Conservation (phyloP, 2,113 vertebrate species). For the Alexandromys fortis region DNA sequence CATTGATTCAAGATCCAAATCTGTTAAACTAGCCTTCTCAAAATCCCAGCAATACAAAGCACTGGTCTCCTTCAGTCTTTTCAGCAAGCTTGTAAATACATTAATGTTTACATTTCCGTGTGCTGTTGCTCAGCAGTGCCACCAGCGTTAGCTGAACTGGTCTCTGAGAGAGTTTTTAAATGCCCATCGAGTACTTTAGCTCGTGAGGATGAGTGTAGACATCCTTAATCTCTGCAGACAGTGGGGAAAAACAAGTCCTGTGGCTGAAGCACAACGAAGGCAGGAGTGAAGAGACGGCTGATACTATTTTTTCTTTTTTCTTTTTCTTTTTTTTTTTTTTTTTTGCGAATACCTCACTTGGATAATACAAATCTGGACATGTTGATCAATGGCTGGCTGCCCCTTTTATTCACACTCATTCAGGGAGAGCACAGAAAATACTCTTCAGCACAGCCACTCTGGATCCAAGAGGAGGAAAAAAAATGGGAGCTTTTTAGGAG, state of each 20-base stretch:
- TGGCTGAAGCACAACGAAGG: constrained; percentile 66
- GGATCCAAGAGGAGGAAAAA: constrained; percentile 78
- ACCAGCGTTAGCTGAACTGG: constrained; percentile 80
- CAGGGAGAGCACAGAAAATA: constrained; percentile 87
- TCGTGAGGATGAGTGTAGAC: constrained; percentile 65
- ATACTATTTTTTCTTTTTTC: constrained; percentile 74
- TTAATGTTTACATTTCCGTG: constrained; percentile 87
- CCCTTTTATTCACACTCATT: constrained; percentile 87
- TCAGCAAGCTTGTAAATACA: constrained; percentile 86
- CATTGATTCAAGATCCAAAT: constrained; percentile 79
- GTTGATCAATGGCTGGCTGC: constrained; percentile 85
- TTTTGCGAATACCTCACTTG: constrained; percentile 88
- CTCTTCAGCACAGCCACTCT: constrained; percentile 80
- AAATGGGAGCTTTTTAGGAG: constrained; percentile 81
- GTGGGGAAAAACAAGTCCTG: constrained; percentile 74
- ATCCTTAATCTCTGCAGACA: constrained; percentile 64
- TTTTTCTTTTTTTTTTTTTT: constrained; percentile 76
- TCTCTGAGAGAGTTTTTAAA: constrained; percentile 78
- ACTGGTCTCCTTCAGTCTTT: constrained; percentile 84
- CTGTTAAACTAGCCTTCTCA: constrained; percentile 81
- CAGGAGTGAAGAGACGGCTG: constrained; percentile 67
- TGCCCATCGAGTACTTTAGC: constrained; percentile 58
- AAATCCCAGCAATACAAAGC: constrained; percentile 86
- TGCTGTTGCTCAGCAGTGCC: constrained; percentile 79
- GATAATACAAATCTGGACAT: constrained; percentile 87